Conservation (phyloP, 1,140 invertebrate genomes). For the Hylaeus volcanicus region DNA sequence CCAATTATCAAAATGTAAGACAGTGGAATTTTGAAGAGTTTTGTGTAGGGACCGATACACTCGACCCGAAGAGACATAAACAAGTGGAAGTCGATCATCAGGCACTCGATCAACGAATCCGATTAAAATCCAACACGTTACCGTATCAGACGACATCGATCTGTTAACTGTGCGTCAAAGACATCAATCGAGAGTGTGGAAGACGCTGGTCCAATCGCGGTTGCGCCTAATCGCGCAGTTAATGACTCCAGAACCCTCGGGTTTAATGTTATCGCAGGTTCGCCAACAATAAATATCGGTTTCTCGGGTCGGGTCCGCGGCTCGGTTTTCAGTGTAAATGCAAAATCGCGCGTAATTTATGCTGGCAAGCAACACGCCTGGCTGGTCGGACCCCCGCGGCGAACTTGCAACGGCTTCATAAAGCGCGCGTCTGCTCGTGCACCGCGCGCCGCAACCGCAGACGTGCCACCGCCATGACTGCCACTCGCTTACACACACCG, state of each 20-base stretch:
- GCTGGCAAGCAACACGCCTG: slow-evolving; percentile 75
- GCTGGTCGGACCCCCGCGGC: slow-evolving; percentile 74
- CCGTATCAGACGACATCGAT: background rate
- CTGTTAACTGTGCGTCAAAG: too few relatives aligned
- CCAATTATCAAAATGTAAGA: too few relatives aligned
- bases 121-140: too few relatives aligned
- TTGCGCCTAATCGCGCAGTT: slow-evolving; percentile 22
- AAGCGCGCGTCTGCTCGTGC: slow-evolving; percentile 45
- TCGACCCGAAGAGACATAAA: too few relatives aligned
- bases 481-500: slow-evolving; percentile 40
- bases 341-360: slow-evolving; percentile 78
- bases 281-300: slow-evolving; percentile 61
- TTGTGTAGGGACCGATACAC: too few relatives aligned
- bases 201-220: background rate
- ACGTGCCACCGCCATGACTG: slow-evolving; percentile 21
- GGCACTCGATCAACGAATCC: too few relatives aligned
- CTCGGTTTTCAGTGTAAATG: slow-evolving; percentile 74
- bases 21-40: too few relatives aligned
- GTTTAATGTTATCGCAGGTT: slow-evolving; percentile 50
- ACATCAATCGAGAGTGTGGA: background rate
- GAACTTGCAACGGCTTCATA: slow-evolving; percentile 78
- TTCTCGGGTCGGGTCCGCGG: slow-evolving; percentile 32
- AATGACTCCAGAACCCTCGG: slow-evolving; percentile 34
- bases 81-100: too few relatives aligned
- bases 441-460: slow-evolving; percentile 24